These are phyloP conservation scores for Actinia equina DNA, from an alignment of 64 coral and sea anemone species.

Conservation along the genomic window DNA sequence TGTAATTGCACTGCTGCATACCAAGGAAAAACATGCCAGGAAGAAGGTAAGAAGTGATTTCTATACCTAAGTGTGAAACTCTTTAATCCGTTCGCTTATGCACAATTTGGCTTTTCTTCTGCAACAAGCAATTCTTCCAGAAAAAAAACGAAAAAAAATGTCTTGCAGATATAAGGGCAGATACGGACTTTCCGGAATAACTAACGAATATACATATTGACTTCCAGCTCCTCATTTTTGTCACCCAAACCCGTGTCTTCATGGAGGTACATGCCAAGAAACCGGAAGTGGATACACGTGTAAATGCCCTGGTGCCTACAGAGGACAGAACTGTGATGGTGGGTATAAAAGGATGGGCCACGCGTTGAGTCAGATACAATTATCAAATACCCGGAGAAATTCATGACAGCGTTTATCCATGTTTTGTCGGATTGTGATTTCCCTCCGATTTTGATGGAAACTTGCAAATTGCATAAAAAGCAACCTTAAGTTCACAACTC, in stretches of 20 bases:
- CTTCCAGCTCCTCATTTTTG: conserved; percentile 58
- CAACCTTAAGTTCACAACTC: too few species aligned
- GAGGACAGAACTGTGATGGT: conserved; percentile 66
- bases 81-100: too few species aligned
- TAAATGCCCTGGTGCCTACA: conserved; percentile 63
- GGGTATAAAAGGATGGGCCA: neutral
- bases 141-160: too few species aligned
- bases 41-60: neutral
- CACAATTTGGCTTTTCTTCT: too few species aligned
- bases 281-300: conserved; percentile 51
- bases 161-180: too few species aligned
- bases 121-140: too few species aligned
- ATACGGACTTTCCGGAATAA: neutral
- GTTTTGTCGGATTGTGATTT: too few species aligned
- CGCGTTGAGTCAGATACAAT: neutral
- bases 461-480: too few species aligned
- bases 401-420: too few species aligned
- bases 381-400: too few species aligned
- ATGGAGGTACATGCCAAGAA: conserved; percentile 75
- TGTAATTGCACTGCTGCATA: conserved; percentile 38
- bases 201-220: neutral
- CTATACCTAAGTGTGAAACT: too few species aligned
- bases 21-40: conserved; percentile 37
- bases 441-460: too few species aligned
- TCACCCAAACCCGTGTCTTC: conserved; percentile 80